These are phyloP conservation scores for Agonopterix arenella DNA, from an alignment of 2,888 invertebrate species.

Conservation along the genomic window DNA sequence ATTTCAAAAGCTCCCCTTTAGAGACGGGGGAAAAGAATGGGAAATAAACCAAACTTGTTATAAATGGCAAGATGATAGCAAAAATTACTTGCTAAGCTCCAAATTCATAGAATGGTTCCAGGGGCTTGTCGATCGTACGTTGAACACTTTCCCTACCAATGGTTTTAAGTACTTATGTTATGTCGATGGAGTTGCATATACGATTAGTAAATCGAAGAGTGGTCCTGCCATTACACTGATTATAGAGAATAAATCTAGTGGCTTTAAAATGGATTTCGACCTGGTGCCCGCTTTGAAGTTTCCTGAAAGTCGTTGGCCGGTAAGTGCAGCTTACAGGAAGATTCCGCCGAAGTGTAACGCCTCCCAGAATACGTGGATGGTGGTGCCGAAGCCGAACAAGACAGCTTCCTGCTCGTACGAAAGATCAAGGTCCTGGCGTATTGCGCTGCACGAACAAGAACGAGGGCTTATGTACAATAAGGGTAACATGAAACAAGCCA, in stretches of 20 bases:
- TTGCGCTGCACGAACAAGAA: conserved; percentile 74
- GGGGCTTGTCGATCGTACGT: conserved; percentile 51
- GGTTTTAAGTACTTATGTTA: conserved; percentile 11
- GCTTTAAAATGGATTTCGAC: conserved; percentile 63
- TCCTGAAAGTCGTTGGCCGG: conserved; percentile 55
- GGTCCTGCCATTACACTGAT: conserved; percentile 76
- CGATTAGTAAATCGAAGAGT: conserved; percentile 33
- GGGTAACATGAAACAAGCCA: conserved; percentile 46
- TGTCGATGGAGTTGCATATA: conserved; percentile 53
- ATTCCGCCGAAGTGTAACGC: conserved; percentile 29
- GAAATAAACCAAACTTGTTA: conserved; percentile 45
- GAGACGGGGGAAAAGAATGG: conserved; percentile 34
- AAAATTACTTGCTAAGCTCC: conserved; percentile 56
- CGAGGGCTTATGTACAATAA: conserved; percentile 52
- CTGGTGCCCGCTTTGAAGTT: conserved; percentile 73
- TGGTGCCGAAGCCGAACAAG: conserved; percentile 65
- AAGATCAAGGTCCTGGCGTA: conserved; percentile 61
- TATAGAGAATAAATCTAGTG: conserved; percentile 30
- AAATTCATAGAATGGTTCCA: conserved; percentile 76
- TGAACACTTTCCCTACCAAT: conserved; percentile 36
- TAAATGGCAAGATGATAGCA: conserved; percentile 47
- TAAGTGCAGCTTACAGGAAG: conserved; percentile 20
- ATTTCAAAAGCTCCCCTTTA: conserved; percentile 34
- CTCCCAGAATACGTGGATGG: conserved; percentile 52
- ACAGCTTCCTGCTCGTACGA: conserved; percentile 17